Evolutionary conservation across 2,888 invertebrate species (phyloP), one percentile per base, ranked within the genome.

Genomic region (Sphecodes monilicornis): DNA sequence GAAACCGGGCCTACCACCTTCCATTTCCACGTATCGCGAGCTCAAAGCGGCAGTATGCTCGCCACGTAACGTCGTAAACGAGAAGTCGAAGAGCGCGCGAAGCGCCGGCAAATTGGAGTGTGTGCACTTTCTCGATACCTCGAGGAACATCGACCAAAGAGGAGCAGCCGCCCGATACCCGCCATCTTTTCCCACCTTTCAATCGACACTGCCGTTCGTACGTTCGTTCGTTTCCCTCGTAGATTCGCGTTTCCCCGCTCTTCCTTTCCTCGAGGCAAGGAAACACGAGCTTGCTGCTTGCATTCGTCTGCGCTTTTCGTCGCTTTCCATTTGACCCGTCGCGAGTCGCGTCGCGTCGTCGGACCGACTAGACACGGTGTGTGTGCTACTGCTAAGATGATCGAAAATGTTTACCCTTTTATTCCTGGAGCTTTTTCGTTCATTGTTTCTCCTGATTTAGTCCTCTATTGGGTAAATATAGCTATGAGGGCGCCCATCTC

Each of bases 21-120:
- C 54, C 68, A 75, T 78, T 84, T 68, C 18, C 74, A 26, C 46
- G 43, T 75, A 68, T 50, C 74, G 66, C 32, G 41, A 71, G 43
- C 10, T 84, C 78, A 73, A 78, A 82, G 82, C 68, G 70, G 36
- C 87, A 72, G 82, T 84, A 88, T 85, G 87, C 85, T 80, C 70
- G 72, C 64, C 89, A 85, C 89, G 88, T 89, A 89, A 85, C 84
- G 73, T 88, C 87, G 88, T 88, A 88, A 89, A 87, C 88, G 87
- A 75, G 78, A 81, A 73, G 73, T 73, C 82, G 82, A 88, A 84
- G 82, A 84, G 88, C 64, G 74, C 89, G 76, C 85, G 85, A 82
- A 77, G 75, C 86, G 72, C 50, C 69, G 70, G 71, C 76, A 89
- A 88, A 89, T 89, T 88, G 86, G 82, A 81, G 69, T 39, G 29